Evolutionary conservation across 2,797 vertebrate species (phyloP).

Genomic region (Sebastes wilsoni): DNA sequence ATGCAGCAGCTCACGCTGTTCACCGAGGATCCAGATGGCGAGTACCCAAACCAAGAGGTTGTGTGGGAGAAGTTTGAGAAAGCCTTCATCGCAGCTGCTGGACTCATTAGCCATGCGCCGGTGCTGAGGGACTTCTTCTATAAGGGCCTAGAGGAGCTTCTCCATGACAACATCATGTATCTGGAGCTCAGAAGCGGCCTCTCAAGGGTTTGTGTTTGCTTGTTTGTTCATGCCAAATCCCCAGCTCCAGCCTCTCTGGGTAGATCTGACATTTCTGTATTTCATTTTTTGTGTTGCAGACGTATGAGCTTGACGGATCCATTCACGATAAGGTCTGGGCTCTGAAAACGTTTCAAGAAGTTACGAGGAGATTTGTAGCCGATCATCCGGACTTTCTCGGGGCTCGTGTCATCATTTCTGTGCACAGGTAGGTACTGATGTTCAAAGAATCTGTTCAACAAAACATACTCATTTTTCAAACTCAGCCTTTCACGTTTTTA

Average conservation of each 20-base stretch:
- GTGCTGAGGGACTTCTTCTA: conserved; percentile 90
- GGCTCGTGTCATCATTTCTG: conserved; percentile 86
- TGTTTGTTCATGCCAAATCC: not conserved
- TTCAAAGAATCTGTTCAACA: not conserved
- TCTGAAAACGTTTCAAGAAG: conserved; percentile 82
- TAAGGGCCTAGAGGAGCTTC: conserved; percentile 85
- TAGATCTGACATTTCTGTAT: not conserved
- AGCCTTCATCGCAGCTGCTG: conserved; percentile 80
- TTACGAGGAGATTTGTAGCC: conserved; percentile 79
- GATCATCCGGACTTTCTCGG: conserved; percentile 89
- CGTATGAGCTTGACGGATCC: conserved; percentile 91
- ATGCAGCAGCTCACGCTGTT: conserved; percentile 88
- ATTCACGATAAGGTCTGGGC: conserved; percentile 82
- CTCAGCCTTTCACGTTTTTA: too few species aligned
- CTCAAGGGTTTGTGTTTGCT: conserved; percentile 74
- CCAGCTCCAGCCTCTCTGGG: not conserved
- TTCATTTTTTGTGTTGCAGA: conserved; percentile 71
- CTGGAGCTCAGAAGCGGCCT: conserved; percentile 88
- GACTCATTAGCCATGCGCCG: conserved; percentile 88
- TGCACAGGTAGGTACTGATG: conserved; percentile 89
- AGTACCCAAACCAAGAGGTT: conserved; percentile 83
- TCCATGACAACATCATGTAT: conserved; percentile 88
- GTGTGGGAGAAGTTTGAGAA: conserved; percentile 90
- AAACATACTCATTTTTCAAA: not conserved
- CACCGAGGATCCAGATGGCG: conserved; percentile 84